phyloP scores from a whole-genome alignment of 1,140 invertebrate species.

The Steinernema feltiae region DNA sequence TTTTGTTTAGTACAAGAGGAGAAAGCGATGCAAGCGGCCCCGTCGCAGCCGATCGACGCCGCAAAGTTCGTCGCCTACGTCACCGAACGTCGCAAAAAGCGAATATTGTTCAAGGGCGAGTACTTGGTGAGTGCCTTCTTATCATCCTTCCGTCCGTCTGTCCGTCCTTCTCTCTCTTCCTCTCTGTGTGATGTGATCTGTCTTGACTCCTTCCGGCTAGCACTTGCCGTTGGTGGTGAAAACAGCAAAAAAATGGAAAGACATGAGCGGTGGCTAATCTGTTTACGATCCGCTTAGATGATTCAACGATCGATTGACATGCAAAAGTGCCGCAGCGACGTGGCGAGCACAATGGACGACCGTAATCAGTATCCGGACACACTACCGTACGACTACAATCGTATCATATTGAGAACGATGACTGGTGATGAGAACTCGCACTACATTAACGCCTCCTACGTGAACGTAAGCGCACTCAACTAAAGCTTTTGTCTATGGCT shows the following conservation, averaged over 20 bases:
- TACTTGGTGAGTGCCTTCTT: constrained; percentile 47
- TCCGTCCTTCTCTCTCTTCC: not conserved
- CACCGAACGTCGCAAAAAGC: constrained; percentile 51
- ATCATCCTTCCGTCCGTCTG: not conserved
- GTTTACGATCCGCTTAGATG: constrained; percentile 43
- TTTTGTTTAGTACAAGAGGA: constrained; percentile 56
- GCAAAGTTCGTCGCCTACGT: constrained; percentile 57
- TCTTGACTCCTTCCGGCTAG: not conserved
- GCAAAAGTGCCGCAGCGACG: constrained; percentile 49
- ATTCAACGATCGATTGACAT: constrained; percentile 50
- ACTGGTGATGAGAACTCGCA: constrained; percentile 41
- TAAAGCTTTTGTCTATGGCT: too few species aligned
- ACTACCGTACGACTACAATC: constrained; percentile 53
- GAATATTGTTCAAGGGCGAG: constrained; percentile 58
- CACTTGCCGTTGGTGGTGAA: not conserved
- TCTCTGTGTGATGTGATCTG: not conserved
- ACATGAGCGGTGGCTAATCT: not conserved
- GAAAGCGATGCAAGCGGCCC: constrained; percentile 55
- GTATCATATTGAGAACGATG: constrained; percentile 41
- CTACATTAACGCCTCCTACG: constrained; percentile 57
- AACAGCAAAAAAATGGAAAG: constrained; percentile 6
- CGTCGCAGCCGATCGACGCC: constrained; percentile 54
- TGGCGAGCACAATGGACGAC: constrained; percentile 50
- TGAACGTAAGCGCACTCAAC: constrained; percentile 45
- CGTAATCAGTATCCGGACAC: constrained; percentile 53